Evolutionary conservation across 2,888 invertebrate species (phyloP), one percentile per base, ranked within the genome.

Genomic region (Barypeithes pellucidus): DNA sequence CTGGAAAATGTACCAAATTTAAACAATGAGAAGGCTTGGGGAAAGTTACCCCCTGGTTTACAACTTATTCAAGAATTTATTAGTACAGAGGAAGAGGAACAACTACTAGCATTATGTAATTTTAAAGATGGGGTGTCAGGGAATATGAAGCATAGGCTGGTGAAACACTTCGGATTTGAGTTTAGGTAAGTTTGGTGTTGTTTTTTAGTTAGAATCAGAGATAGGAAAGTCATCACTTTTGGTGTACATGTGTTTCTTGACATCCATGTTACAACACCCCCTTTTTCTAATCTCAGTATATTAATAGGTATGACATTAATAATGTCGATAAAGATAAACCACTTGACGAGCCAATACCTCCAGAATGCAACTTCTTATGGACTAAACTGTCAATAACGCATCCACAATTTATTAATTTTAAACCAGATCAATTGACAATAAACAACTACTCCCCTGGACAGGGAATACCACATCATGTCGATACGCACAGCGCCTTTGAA

Each of bases 391-490:
- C 16, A n/a, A 12, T 54, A n/a, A 63, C 80, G 85, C 73, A 84
- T 85, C 71, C 72, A n/a, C 78, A 72, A 20, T 82, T 88, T 77
- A 83, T 85, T 22, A 85, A 87, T 72, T 86, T 87, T 50, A 75
- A 82, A 24, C 95, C 95, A 3, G 92, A 96, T 87, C 97, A 97
- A 82, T 82, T 96, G 57, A 97, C 97, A 0, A 90, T 96, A 0
- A 97, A 97, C 84, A 90, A 90, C 80, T 97, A 97, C 85, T 85
- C 88, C 72, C 93, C 95, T 54, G 96, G 97, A 12, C 95, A 96
- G 88, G 96, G 97, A 43, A 99, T 99, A 83, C 98, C 99, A 36
- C 90, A 94, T 0, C 99, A 99, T 86, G 92, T 97, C 18, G 99
- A 99, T 84, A 97, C 96, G 0, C 97, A 98, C 83, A 96, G 96